Evolutionary conservation across 1,140 invertebrate genomes (phyloP), one percentile per base, ranked within the genome.

Genomic region (Trachelipus rathkii): DNA sequence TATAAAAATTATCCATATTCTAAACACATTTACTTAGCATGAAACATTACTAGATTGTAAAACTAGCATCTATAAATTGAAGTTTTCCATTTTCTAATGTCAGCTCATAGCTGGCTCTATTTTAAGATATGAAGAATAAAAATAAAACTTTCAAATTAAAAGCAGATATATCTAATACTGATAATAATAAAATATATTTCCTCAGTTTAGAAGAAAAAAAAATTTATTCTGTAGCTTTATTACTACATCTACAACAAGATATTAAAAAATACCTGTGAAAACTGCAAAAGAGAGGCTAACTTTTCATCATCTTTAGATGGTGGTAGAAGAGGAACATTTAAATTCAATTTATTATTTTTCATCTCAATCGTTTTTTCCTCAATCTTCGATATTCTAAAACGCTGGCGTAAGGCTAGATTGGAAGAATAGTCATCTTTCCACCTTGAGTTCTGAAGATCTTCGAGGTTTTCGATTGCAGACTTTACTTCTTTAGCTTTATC

Each of bases 391-490:
- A 9, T 13, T 9, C 73, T 33, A 21, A 75, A 75, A 43, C 53
- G 46, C 24, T 75, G 73, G 13, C 73, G 73, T 23, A 76, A 19
- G 11, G 74, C 74, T 44, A 50, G 44, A 68, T 76, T 76, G 0
- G 69, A 66, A 33, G 74, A 70, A 68, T 71, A 76, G 43, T 76
- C 74, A 13, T 76, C 74, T 46, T 50, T 60, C 71, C 76, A 77
- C n/a, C 89, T 86, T 74, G 87, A 86, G 78, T 93, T 90, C 85
- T 95, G 94, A 45, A 91, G 87, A 46, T 91, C 89, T 78, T 93
- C 91, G 6, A 97, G 86, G 82, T 89, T 88, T 72, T 90, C 89
- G 0, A 98, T 83, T 19, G 88, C 86, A 0, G 92, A 91, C 81
- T 92, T 90, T 7, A 90, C 87, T 72, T 87, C 87, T 82, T 91